A percentile compares a stretch with the other conserved stretches of the same genome.
These are phyloP conservation scores for Podotricha telesiphe DNA, from an alignment of 2,888 invertebrate genomes.

Conservation along the genomic window DNA sequence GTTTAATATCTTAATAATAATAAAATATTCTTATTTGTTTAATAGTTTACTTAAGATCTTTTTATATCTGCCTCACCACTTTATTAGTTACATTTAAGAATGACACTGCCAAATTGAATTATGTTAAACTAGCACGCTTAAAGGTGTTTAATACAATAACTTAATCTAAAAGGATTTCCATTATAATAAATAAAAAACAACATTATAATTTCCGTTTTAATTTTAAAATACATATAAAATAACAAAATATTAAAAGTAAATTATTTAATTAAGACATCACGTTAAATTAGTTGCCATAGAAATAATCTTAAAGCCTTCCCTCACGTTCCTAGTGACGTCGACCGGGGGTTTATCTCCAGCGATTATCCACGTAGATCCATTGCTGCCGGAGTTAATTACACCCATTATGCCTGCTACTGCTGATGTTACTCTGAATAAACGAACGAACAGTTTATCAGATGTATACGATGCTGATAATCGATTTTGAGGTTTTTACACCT, in stretches of 20 bases:
- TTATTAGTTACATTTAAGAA: background rate
- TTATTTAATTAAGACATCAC: conserved; percentile 26
- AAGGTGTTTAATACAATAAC: too few relatives aligned
- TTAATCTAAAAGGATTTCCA: too few relatives aligned
- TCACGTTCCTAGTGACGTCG: conserved; percentile 60
- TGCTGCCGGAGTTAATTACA: conserved; percentile 63
- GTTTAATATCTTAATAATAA: too few relatives aligned
- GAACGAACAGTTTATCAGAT: conserved; percentile 29
- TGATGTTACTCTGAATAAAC: conserved; percentile 67
- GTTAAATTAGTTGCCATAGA: conserved; percentile 37
- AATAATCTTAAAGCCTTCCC: conserved; percentile 52
- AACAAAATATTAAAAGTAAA: background rate
- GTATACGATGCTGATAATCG: conserved; percentile 9
- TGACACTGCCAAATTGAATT: background rate
- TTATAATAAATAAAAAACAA: background rate
- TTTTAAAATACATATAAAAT: too few relatives aligned
- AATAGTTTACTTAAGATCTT: too few relatives aligned
- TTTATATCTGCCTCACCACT: too few relatives aligned
- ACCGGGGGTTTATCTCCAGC: conserved; percentile 66
- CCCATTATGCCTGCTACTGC: conserved; percentile 71
- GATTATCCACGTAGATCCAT: conserved; percentile 71
- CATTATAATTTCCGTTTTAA: too few relatives aligned
- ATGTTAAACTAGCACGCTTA: background rate
- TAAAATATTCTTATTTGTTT: too few relatives aligned
- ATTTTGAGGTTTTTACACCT: background rate